Conservation (phyloP, 1,140 invertebrate species). For the Drosophila orosa region DNA sequence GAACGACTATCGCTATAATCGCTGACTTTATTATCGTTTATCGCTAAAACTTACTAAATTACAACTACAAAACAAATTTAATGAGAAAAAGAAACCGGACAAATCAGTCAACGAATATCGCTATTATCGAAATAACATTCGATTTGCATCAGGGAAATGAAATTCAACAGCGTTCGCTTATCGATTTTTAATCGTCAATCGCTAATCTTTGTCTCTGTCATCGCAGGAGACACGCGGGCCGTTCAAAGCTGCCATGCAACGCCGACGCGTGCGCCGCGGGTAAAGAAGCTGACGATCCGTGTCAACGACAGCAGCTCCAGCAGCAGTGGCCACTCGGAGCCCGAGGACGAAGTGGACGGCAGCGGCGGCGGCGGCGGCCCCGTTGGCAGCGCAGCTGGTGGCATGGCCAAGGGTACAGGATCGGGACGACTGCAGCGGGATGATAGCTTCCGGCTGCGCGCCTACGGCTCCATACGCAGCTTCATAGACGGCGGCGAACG, state of each 20-base stretch:
- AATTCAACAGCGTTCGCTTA: neutral
- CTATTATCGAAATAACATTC: constrained; percentile 1
- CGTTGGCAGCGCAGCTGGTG: neutral
- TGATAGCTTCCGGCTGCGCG: constrained; percentile 76
- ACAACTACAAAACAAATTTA: neutral
- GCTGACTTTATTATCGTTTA: constrained; percentile 16
- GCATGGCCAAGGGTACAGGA: constrained; percentile 5
- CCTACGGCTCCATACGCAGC: constrained; percentile 80
- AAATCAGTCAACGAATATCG: too few species aligned
- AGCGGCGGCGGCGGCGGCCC: constrained; percentile 1
- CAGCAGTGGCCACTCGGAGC: constrained; percentile 71
- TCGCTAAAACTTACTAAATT: constrained; percentile 5
- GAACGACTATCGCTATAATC: constrained; percentile 29
- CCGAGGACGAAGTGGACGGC: constrained; percentile 63
- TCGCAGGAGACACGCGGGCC: constrained; percentile 52
- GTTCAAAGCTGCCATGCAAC: constrained; percentile 75
- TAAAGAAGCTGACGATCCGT: constrained; percentile 81
- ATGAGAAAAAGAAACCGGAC: neutral
- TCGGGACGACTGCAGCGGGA: constrained; percentile 61
- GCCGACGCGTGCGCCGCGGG: constrained; percentile 64
- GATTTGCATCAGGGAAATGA: neutral
- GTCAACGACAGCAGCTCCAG: constrained; percentile 85
- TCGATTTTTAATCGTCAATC: constrained; percentile 1
- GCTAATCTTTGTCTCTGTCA: constrained; percentile 38
- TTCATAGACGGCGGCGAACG: constrained; percentile 81